Evolutionary conservation across 2,113 vertebrate genomes (phyloP).

Genomic region (Prochilodus magdalenae): DNA sequence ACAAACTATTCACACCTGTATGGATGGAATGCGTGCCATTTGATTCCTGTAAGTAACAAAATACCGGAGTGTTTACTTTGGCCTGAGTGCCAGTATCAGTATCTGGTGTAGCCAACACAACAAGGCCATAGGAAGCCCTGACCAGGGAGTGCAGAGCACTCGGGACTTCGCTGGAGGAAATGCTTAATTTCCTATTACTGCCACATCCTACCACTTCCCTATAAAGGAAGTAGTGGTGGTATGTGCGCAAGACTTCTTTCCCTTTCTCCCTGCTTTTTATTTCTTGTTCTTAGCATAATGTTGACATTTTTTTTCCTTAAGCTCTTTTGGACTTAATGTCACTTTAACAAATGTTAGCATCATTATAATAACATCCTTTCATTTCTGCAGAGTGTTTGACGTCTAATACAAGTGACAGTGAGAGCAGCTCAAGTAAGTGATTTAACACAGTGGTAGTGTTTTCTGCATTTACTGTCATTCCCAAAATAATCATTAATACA

Average conservation of each 20-base stretch:
- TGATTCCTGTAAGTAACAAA: conserved; percentile 42
- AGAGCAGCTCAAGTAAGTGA: conserved; percentile 99
- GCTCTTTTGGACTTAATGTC: not conserved
- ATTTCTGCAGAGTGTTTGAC: conserved; percentile 93
- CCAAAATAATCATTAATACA: conserved; percentile 37
- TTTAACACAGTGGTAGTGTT: not conserved
- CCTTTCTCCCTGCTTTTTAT: conserved; percentile 34
- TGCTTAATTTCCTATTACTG: conserved; percentile 76
- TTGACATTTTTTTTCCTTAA: not conserved
- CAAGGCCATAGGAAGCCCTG: conserved; percentile 62
- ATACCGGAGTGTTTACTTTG: conserved; percentile 59
- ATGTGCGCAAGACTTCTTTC: conserved; percentile 9
- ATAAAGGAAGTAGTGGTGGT: conserved; percentile 58
- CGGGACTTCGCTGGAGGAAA: conserved; percentile 70
- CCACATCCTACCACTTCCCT: conserved; percentile 69
- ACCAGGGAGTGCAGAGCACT: conserved; percentile 62
- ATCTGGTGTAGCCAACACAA: conserved; percentile 49
- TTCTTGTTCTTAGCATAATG: conserved; percentile 34
- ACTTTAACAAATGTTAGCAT: conserved; percentile 20
- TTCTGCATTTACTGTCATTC: not conserved
- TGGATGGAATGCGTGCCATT: not conserved
- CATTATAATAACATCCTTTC: conserved; percentile 11
- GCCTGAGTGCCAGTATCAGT: conserved; percentile 52
- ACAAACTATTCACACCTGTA: not conserved
- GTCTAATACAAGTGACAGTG: conserved; percentile 99